Percentiles rank a stretch among this genome's conserved stretches.
Conservation (phyloP, 2,113 vertebrate genomes). For the Brachypteracias leptosomus region DNA sequence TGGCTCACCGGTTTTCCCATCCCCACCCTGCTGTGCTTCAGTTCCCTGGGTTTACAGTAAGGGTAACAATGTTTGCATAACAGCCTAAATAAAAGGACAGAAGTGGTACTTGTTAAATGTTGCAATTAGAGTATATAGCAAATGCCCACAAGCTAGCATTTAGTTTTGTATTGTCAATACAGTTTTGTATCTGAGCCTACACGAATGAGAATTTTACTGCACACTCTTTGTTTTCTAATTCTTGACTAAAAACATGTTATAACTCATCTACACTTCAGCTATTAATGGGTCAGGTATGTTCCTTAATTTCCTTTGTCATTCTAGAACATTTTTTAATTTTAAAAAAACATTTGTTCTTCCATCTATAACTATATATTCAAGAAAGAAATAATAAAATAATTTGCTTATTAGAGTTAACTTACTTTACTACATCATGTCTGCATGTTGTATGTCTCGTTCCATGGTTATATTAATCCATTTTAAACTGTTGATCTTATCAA, state of each 20-base stretch:
- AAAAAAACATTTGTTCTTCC: not conserved
- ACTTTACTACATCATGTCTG: not conserved
- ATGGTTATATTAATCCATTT: not conserved
- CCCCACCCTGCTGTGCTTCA: rapidly evolving
- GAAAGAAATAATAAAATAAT: not conserved
- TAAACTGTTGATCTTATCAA: slow-evolving; percentile 9
- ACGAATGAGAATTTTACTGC: not conserved
- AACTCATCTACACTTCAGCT: not conserved
- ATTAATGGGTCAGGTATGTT: not conserved
- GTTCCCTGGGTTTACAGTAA: slow-evolving; percentile 1
- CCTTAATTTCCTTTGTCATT: not conserved
- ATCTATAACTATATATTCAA: not conserved
- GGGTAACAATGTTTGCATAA: not conserved
- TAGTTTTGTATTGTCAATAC: not conserved
- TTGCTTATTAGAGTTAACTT: not conserved
- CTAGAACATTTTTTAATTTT: not conserved
- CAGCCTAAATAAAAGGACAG: slow-evolving; percentile 1
- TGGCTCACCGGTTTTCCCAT: not conserved
- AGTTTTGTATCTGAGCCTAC: not conserved
- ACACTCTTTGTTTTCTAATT: not conserved
- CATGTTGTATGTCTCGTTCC: not conserved
- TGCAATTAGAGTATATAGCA: not conserved
- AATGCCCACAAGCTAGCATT: not conserved
- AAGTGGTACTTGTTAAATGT: not conserved
- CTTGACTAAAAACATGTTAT: not conserved